These are phyloP conservation scores for Gambelia wislizenii DNA, from an alignment of 2,797 vertebrate genomes.

Conservation along the genomic window DNA sequence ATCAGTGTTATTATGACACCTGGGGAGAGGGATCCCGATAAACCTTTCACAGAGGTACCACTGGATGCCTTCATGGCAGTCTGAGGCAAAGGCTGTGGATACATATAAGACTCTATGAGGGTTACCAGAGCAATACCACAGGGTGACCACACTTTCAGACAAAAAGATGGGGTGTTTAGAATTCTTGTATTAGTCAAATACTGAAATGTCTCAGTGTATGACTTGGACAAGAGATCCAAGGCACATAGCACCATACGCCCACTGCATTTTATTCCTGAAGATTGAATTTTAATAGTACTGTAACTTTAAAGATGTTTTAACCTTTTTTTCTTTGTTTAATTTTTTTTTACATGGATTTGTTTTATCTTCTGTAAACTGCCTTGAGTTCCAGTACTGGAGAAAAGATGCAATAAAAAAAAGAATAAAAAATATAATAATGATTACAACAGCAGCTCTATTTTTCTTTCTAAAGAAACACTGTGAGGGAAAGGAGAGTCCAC, in stretches of 20 bases:
- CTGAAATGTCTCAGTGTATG: no score
- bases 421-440: no score
- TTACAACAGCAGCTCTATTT: no score
- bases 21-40: conserved; percentile 55
- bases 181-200: no score
- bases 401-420: no score
- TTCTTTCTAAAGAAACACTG: background rate
- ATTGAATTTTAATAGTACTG: no score
- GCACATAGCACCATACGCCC: background rate
- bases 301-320: no score
- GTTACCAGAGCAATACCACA: background rate
- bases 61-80: conserved; percentile 37
- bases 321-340: no score
- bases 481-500: no score
- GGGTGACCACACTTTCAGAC: background rate
- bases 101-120: conserved; percentile 25
- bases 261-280: background rate
- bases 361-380: no score
- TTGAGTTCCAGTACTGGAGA: no score
- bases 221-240: background rate
- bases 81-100: conserved; percentile 46
- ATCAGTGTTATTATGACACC: conserved; percentile 69
- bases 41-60: conserved; percentile 58
- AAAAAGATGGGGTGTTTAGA: background rate
- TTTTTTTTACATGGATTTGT: no score